Conservation (phyloP, 2,113 vertebrate genomes). For the Macquaria australasica region DNA sequence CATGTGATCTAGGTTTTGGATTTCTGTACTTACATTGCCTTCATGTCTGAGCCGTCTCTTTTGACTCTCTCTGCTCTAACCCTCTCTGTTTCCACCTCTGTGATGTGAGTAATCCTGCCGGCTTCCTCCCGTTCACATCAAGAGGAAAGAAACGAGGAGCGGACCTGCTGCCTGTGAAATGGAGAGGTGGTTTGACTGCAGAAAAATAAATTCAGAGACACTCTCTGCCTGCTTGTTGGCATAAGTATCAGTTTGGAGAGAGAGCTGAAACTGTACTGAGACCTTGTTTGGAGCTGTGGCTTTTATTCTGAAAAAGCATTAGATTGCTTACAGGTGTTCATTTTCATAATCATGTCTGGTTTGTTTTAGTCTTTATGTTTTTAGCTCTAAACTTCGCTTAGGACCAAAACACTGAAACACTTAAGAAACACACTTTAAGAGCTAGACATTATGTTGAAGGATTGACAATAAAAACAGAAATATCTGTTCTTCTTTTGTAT, state of each 20-base stretch:
- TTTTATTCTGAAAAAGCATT: conserved; percentile 33
- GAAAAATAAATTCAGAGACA: conserved; percentile 20
- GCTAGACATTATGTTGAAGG: background rate
- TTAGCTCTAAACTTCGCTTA: conserved; percentile 4
- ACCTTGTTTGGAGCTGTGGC: conserved; percentile 19
- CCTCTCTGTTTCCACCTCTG: conserved; percentile 41
- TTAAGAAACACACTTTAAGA: background rate
- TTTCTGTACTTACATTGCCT: background rate
- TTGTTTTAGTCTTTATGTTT: conserved; percentile 2
- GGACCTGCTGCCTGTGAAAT: conserved; percentile 44
- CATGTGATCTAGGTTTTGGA: conserved; percentile 32
- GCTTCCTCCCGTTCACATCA: conserved; percentile 28
- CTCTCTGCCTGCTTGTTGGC: conserved; percentile 31
- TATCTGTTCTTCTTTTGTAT: background rate
- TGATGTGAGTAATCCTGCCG: conserved; percentile 56
- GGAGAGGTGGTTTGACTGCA: conserved; percentile 36
- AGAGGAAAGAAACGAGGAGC: conserved; percentile 16
- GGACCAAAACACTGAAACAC: background rate
- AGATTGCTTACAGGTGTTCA: conserved; percentile 55
- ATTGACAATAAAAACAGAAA: background rate
- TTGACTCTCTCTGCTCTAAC: conserved; percentile 15
- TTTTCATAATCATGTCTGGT: conserved; percentile 52
- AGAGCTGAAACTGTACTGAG: conserved; percentile 10
- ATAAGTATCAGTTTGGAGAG: background rate
- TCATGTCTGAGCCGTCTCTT: conserved; percentile 24